Evolutionary conservation across 2,797 vertebrate genomes (phyloP).

Genomic region (Limnodromus scolopaceus): DNA sequence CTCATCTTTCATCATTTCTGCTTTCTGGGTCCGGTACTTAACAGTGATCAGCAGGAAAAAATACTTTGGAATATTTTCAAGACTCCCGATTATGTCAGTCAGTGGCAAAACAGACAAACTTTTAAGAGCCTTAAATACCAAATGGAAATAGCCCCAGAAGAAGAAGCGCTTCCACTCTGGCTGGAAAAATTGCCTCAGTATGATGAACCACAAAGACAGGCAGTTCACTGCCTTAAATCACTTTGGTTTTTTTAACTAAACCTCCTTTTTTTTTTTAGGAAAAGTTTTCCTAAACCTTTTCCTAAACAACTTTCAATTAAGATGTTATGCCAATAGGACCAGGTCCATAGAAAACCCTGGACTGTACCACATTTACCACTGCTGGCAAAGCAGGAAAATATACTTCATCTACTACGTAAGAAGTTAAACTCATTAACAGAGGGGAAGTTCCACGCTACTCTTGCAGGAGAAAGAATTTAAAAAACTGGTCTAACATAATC

Average conservation of each 20-base stretch:
- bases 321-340: background rate
- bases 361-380: accelerated
- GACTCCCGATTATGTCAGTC: background rate
- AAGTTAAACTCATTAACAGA: background rate
- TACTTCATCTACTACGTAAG: background rate
- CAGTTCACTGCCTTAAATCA: background rate
- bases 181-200: background rate
- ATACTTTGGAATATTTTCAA: background rate
- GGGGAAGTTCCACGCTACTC: background rate
- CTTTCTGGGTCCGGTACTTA: background rate
- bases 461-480: background rate
- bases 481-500: background rate
- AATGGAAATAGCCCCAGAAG: background rate
- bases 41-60: background rate
- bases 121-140: background rate
- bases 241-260: background rate
- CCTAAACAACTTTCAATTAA: background rate
- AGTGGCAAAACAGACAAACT: background rate
- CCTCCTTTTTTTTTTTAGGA: too few species aligned
- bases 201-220: background rate
- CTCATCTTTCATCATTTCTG: background rate
- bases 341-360: background rate
- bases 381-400: background rate
- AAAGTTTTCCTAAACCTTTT: too few species aligned
- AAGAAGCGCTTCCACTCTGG: background rate